Evolutionary conservation across 2,113 vertebrate genomes (phyloP).

Genomic region (Monarcha castaneiventris): DNA sequence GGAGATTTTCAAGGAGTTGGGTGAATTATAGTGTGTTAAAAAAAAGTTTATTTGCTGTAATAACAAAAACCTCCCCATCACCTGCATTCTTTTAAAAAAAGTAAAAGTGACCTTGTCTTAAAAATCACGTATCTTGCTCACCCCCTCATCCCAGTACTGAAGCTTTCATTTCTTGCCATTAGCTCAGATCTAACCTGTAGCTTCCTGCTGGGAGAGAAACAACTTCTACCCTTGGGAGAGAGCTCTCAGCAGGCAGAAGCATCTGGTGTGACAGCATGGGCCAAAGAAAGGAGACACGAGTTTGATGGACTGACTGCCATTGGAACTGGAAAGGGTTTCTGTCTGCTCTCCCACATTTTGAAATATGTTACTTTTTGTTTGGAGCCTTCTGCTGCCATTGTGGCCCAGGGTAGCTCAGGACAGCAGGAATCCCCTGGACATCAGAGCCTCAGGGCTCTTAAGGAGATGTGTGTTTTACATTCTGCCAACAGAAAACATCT

Average conservation of each 20-base stretch:
- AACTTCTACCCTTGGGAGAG: not conserved
- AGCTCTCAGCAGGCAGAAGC: not conserved
- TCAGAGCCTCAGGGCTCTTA: not conserved
- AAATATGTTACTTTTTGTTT: not conserved
- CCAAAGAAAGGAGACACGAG: not conserved
- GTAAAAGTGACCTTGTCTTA: not conserved
- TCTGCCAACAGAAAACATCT: not conserved
- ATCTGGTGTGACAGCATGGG: not conserved
- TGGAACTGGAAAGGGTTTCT: not conserved
- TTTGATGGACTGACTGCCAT: not conserved
- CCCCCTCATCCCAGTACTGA: not conserved
- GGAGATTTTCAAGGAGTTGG: not conserved
- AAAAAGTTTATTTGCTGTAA: not conserved
- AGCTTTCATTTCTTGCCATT: not conserved
- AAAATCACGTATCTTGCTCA: not conserved
- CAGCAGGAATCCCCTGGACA: not conserved
- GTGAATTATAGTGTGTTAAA: not conserved
- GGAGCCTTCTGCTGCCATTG: not conserved
- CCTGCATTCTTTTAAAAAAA: not conserved
- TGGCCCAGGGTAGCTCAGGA: not conserved
- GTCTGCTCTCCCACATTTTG: not conserved
- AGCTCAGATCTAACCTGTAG: not conserved
- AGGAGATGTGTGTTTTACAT: not conserved
- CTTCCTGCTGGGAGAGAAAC: not conserved
- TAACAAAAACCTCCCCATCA: not conserved